Conservation (phyloP, 2,888 invertebrate genomes). For the Poecilus cupreus region DNA sequence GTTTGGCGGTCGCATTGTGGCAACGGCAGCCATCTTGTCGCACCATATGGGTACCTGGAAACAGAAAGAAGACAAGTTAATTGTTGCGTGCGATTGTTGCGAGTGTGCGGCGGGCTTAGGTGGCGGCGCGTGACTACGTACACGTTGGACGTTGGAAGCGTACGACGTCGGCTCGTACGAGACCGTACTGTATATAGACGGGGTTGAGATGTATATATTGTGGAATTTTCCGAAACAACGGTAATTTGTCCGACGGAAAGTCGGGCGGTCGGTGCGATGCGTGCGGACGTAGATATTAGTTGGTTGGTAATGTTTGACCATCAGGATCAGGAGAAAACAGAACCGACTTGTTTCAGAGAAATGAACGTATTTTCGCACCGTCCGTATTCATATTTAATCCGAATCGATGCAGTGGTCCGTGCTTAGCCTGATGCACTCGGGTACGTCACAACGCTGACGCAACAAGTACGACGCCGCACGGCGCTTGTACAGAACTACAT, state of each 20-base stretch:
- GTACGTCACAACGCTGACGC: constrained; percentile 72
- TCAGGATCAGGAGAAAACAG: too few relatives aligned
- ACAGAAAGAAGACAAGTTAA: constrained; percentile 44
- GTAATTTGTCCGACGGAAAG: constrained; percentile 7
- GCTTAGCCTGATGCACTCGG: constrained; percentile 56
- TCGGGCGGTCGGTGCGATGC: not conserved
- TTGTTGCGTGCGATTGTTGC: constrained; percentile 29
- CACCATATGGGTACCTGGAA: constrained; percentile 58
- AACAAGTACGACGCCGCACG: constrained; percentile 74
- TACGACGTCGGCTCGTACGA: too few relatives aligned
- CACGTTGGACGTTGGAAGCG: not conserved
- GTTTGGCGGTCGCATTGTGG: constrained; percentile 54
- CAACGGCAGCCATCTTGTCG: constrained; percentile 58
- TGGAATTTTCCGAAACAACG: constrained; percentile 40
- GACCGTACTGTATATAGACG: too few relatives aligned
- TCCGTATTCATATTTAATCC: constrained; percentile 56
- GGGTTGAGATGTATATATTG: constrained; percentile 5
- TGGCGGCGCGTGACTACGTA: not conserved
- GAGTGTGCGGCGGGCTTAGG: not conserved
- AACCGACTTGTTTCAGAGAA: constrained; percentile 44
- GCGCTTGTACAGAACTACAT: constrained; percentile 69
- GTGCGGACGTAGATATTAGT: too few relatives aligned
- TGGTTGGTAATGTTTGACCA: too few relatives aligned
- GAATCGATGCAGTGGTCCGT: constrained; percentile 55
- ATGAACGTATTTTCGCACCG: constrained; percentile 54